Percentiles rank a stretch among this genome's conserved stretches.
These are phyloP conservation scores for Dryobota labecula DNA, from an alignment of 2,888 invertebrate genomes.

Conservation along the genomic window DNA sequence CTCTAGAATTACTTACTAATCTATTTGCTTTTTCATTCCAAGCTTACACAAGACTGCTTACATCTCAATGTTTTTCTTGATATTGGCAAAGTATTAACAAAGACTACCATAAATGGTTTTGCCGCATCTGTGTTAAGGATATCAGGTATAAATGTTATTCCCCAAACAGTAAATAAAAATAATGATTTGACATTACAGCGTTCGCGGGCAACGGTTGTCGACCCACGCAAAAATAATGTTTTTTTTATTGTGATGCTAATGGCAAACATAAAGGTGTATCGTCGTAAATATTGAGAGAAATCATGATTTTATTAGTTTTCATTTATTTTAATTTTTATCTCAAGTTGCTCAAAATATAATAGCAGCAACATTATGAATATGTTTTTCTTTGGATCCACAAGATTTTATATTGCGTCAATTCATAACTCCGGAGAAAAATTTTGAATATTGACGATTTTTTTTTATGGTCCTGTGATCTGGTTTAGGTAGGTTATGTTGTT, in stretches of 20 bases:
- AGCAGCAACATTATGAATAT: not conserved
- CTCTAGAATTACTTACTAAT: not conserved
- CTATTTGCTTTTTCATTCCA: not conserved
- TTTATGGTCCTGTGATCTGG: not conserved
- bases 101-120: slow-evolving; percentile 21
- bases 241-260: slow-evolving; percentile 20
- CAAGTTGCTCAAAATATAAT: too few species aligned
- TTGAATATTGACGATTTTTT: not conserved
- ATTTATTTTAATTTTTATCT: not conserved
- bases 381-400: not conserved
- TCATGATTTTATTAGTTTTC: not conserved
- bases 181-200: slow-evolving; percentile 16
- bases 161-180: slow-evolving; percentile 35
- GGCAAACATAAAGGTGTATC: not conserved
- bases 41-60: not conserved
- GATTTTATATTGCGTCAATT: not conserved
- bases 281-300: not conserved
- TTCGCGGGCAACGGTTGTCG: slow-evolving; percentile 27
- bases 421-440: not conserved
- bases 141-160: slow-evolving; percentile 43
- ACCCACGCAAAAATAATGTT: slow-evolving; percentile 17
- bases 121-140: slow-evolving; percentile 60
- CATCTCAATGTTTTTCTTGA: not conserved
- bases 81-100: slow-evolving; percentile 24
- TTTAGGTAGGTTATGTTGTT: not conserved